These are phyloP conservation scores for Sphaerophoria taeniata DNA, from an alignment of 2,888 invertebrate species.

Conservation along the genomic window DNA sequence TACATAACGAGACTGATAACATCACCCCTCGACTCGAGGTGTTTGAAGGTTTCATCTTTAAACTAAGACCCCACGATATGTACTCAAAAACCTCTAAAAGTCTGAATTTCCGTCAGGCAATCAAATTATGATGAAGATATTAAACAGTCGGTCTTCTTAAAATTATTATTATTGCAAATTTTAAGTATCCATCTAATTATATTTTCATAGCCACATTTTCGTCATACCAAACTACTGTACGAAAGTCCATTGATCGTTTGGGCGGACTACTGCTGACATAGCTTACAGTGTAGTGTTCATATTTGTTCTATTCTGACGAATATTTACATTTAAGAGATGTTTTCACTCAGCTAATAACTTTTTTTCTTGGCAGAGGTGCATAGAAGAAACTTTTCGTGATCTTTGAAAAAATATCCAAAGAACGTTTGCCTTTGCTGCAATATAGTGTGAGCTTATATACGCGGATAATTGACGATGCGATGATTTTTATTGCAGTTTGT, in stretches of 20 bases:
- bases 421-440: no score
- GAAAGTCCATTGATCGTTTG: slow-evolving; percentile 16
- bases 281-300: no score
- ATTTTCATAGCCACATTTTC: slow-evolving; percentile 62
- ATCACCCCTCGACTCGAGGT: no score
- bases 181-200: slow-evolving; percentile 72
- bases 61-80: no score
- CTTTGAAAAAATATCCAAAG: slow-evolving; percentile 18
- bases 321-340: slow-evolving; percentile 31
- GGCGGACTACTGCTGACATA: slow-evolving; percentile 29
- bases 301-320: background rate
- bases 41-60: no score
- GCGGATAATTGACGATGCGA: slow-evolving; percentile 65
- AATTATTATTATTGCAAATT: slow-evolving; percentile 71
- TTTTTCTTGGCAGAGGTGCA: slow-evolving; percentile 23
- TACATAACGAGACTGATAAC: no score
- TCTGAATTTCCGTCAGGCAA: no score
- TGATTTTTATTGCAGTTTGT: slow-evolving; percentile 55
- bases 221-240: background rate
- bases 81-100: no score
- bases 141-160: slow-evolving; percentile 68
- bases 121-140: slow-evolving; percentile 43
- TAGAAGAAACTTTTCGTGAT: background rate
- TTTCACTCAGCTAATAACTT: slow-evolving; percentile 19
- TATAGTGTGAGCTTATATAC: background rate